These are phyloP conservation scores for Melipona beecheii DNA, from an alignment of 2,888 invertebrate genomes.

Conservation along the genomic window DNA sequence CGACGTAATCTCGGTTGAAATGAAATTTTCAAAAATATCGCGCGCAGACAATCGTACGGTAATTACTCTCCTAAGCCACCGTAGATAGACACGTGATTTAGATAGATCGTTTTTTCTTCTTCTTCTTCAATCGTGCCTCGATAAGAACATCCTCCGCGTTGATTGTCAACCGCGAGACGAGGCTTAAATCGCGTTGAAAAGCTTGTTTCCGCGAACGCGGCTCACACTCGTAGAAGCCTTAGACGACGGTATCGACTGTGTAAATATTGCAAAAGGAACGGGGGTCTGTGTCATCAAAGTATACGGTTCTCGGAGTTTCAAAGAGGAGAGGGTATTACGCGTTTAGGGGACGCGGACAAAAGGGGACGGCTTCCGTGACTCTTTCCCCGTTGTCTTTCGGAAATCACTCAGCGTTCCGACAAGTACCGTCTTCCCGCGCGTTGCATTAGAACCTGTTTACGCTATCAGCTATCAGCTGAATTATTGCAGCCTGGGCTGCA, in stretches of 20 bases:
- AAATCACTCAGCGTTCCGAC: not conserved
- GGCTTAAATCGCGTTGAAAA: too few species aligned
- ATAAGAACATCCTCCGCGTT: not conserved
- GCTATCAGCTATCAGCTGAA: constrained; percentile 47
- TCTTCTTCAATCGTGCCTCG: not conserved
- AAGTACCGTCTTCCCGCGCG: not conserved
- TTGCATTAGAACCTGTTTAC: constrained; percentile 24
- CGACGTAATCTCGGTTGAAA: too few species aligned
- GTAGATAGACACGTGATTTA: not conserved
- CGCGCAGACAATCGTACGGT: too few species aligned
- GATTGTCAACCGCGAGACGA: not conserved
- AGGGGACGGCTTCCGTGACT: not conserved
- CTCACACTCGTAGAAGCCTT: not conserved
- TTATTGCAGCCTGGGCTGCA: constrained; percentile 43
- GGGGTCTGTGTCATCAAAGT: not conserved
- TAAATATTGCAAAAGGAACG: constrained; percentile 22
- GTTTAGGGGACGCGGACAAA: not conserved
- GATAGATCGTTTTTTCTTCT: not conserved
- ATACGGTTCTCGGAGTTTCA: not conserved
- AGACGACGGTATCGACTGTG: not conserved
- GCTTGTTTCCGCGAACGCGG: not conserved
- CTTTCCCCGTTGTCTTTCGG: constrained; percentile 7
- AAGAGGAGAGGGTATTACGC: not conserved
- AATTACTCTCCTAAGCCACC: too few species aligned
- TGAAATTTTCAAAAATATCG: not conserved